Base-by-base conservation (phyloP, 2,888 invertebrate genomes). In the Molorchus minor region DNA sequence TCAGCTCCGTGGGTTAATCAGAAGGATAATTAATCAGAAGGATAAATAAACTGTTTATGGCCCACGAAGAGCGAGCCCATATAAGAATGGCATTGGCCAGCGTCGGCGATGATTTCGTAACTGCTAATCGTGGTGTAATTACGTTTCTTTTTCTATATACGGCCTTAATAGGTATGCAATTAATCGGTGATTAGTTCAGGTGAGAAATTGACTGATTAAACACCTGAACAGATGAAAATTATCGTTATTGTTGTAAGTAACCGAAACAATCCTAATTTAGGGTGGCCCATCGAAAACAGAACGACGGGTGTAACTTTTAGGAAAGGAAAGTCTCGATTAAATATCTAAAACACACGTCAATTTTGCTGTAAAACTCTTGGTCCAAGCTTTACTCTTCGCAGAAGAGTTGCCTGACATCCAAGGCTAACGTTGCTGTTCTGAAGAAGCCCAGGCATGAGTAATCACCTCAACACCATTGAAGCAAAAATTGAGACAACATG, bases 11-110 rank as follows among this genome's bases (percentile, higher is more conserved):
- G 49, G 47, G 47, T 47, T 47, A 47, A 49, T 17, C 21, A 17
- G 13, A 38, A 38, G 15, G 25, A 49, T 49, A 49, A 49, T 49
- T 49, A 49, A n/a, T n/a, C n/a, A n/a, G n/a, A n/a, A n/a, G n/a
- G n/a, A n/a, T n/a, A n/a, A n/a, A 40, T 40, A 38, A 15, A 38
- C n/a, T 38, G 36, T 49, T 36, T 36, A 49, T 36, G 36, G 33
- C 36, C 15, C 15, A 21, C 13, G 36, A 40, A 38, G 38, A 38
- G 38, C 49, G 20, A 16, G 10, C 5, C 49, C 38, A 12, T 36
- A 49, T 36, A 15, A 16, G 49, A 21, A 36, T n/a, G 15, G 43
- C 3, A 12, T 25, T 25, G 7, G 16, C 16, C n/a, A 15, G 43
- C 38, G 49, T 10, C 38, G 29, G 36, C 29, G 36, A 25, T n/a